Conservation (phyloP, 2,113 vertebrate species). For the Apeltes quadracus region DNA sequence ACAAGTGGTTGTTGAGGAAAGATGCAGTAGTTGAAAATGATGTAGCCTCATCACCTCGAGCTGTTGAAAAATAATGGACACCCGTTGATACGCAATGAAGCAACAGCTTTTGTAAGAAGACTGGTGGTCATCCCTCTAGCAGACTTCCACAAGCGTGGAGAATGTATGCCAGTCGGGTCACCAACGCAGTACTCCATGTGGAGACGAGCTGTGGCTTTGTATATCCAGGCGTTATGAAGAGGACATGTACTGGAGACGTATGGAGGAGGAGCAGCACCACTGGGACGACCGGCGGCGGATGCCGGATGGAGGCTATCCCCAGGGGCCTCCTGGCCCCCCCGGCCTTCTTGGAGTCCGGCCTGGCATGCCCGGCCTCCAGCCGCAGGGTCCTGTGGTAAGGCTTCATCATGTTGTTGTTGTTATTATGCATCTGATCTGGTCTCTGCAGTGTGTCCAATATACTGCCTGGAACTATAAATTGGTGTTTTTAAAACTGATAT, state of each 20-base stretch:
- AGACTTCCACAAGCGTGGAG: not conserved
- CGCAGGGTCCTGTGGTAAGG: conserved; percentile 91
- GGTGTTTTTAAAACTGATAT: not conserved
- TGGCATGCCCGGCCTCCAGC: conserved; percentile 91
- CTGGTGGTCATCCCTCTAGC: too few relatives aligned
- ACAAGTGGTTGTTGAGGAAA: not conserved
- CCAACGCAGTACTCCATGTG: too few relatives aligned
- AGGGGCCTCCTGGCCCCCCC: conserved; percentile 91
- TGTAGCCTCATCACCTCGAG: not conserved
- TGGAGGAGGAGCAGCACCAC: conserved; percentile 97
- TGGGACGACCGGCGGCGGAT: conserved; percentile 95
- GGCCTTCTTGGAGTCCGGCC: conserved; percentile 94
- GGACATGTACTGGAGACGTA: conserved; percentile 98
- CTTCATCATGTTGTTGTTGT: not conserved
- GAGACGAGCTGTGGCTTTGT: not conserved
- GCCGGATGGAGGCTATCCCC: conserved; percentile 91
- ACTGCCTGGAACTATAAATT: not conserved
- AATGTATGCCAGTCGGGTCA: too few relatives aligned
- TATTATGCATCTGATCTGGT: not conserved
- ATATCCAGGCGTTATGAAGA: conserved; percentile 91
- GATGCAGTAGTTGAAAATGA: not conserved
- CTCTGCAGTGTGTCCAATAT: not conserved
- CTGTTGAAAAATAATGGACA: not conserved
- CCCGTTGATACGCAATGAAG: too few relatives aligned
- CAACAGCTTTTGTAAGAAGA: too few relatives aligned